phyloP scores from a whole-genome alignment of 2,888 invertebrate species.

The Drosophila basisetae region DNA sequence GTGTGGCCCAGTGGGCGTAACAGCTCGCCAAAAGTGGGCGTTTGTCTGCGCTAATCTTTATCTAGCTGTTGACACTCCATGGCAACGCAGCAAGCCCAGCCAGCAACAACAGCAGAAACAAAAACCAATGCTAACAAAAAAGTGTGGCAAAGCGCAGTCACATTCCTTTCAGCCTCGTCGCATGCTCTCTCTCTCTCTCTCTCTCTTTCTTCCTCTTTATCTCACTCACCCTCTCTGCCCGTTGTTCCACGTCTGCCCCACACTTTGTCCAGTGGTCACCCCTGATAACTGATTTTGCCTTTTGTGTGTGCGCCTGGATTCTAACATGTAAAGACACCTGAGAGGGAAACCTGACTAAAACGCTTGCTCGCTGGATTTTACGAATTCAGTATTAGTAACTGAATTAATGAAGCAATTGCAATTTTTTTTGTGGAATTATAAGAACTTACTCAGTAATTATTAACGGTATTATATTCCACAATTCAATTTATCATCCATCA shows the following conservation, averaged over 20 bases:
- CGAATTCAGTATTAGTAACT: background rate
- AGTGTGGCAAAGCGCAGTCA: conserved; percentile 69
- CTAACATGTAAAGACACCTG: conserved; percentile 34
- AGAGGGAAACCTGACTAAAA: conserved; percentile 3
- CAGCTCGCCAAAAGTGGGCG: conserved; percentile 76
- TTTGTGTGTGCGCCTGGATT: conserved; percentile 39
- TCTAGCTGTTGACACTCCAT: conserved; percentile 82
- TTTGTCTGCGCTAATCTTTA: conserved; percentile 81
- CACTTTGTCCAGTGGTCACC: conserved; percentile 17
- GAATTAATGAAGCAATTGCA: background rate
- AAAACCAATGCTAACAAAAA: conserved; percentile 39
- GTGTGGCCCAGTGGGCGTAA: conserved; percentile 72
- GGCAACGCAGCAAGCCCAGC: conserved; percentile 68
- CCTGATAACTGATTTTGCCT: conserved; percentile 37
- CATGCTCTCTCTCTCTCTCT: background rate
- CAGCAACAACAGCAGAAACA: conserved; percentile 42
- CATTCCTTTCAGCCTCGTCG: conserved; percentile 60
- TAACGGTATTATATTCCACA: background rate
- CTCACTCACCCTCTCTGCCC: background rate
- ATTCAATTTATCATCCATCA: background rate
- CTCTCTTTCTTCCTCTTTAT: background rate
- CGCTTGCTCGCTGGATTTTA: background rate
- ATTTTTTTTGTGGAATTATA: background rate
- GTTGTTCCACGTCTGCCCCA: background rate
- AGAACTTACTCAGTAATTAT: background rate